Conservation (phyloP, 2,888 invertebrate genomes). For the Rhingia rostrata region DNA sequence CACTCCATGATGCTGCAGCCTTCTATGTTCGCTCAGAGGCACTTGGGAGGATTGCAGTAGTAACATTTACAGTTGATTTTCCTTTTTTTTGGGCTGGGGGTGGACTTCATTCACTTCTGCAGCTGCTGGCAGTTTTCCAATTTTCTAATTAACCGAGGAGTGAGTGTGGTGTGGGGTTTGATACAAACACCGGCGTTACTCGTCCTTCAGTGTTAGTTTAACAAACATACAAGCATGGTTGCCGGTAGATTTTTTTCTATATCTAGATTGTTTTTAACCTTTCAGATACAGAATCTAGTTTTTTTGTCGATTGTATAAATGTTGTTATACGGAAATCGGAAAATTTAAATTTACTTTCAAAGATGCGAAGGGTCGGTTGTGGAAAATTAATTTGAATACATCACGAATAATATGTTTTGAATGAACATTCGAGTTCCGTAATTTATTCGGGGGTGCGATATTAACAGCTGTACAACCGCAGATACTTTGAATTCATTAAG, state of each 20-base stretch:
- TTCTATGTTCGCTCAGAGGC: neutral
- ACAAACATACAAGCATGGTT: slow-evolving; percentile 19
- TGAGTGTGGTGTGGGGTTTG: slow-evolving; percentile 25
- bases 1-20: slow-evolving; percentile 8
- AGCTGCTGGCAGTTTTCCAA: slow-evolving; percentile 67
- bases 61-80: slow-evolving; percentile 29
- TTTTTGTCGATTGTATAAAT: slow-evolving; percentile 3
- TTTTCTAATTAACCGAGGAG: slow-evolving; percentile 68
- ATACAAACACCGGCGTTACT: slow-evolving; percentile 11
- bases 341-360: slow-evolving; percentile 16
- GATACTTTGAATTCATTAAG: slow-evolving; percentile 74
- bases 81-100: neutral
- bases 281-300: slow-evolving; percentile 22
- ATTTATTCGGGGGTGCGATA: slow-evolving; percentile 69
- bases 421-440: slow-evolving; percentile 59
- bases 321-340: neutral
- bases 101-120: slow-evolving; percentile 17
- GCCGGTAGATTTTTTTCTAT: neutral
- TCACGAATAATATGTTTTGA: slow-evolving; percentile 68
- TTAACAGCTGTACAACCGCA: slow-evolving; percentile 71
- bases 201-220: slow-evolving; percentile 35
- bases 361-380: slow-evolving; percentile 12
- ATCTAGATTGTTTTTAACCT: neutral
- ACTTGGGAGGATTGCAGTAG: slow-evolving; percentile 42
- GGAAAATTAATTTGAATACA: slow-evolving; percentile 69